Evolutionary conservation across 2,888 invertebrate genomes (phyloP).

Genomic region (Ectropis crepuscularia): DNA sequence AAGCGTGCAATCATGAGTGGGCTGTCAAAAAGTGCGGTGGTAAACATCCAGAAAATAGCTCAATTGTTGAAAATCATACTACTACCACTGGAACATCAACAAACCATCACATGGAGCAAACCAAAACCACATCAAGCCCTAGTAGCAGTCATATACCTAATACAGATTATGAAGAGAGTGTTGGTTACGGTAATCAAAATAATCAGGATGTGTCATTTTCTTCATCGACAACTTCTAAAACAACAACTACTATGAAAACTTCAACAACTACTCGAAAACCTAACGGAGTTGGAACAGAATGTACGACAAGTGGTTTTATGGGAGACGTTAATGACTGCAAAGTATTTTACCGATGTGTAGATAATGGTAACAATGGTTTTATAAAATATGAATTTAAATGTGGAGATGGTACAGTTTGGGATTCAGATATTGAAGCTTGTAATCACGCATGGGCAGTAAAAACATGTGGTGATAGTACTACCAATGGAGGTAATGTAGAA

Average conservation of each 20-base stretch:
- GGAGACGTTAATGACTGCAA: conserved; percentile 85
- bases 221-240: conserved; percentile 21
- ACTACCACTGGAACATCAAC: conserved; percentile 32
- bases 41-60: conserved; percentile 35
- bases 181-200: conserved; percentile 28
- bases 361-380: conserved; percentile 85
- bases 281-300: conserved; percentile 46
- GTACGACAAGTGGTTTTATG: conserved; percentile 83
- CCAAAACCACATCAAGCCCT: conserved; percentile 16
- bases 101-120: conserved; percentile 10
- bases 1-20: conserved; percentile 85
- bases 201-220: conserved; percentile 21
- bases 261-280: conserved; percentile 15
- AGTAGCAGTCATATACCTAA: conserved; percentile 9
- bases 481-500: conserved; percentile 30
- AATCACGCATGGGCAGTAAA: conserved; percentile 84
- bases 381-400: conserved; percentile 87
- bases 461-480: conserved; percentile 51
- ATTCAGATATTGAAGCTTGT: conserved; percentile 81
- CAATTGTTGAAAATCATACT: conserved; percentile 34
- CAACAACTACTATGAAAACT: conserved; percentile 10
- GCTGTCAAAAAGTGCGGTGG: conserved; percentile 63
- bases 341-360: conserved; percentile 88
- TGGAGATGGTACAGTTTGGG: conserved; percentile 88
- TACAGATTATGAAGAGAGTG: conserved; percentile 16